Evolutionary conservation across 2,888 invertebrate genomes (phyloP).

Genomic region (Caenorhabditis panamensis): DNA sequence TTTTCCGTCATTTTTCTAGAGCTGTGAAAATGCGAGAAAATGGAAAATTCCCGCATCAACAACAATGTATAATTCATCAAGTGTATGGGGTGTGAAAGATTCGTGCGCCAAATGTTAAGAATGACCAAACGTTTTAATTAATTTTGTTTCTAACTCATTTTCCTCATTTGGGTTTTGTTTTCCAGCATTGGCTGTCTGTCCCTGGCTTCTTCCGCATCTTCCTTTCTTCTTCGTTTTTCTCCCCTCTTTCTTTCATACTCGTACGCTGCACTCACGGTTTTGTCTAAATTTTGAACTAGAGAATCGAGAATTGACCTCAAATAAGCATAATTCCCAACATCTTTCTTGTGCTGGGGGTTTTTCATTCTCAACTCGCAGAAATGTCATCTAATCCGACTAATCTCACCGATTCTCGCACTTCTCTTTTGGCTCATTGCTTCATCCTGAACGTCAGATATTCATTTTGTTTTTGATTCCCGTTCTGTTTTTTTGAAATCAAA

Average conservation of each 20-base stretch:
- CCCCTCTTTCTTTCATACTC: background rate
- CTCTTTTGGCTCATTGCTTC: background rate
- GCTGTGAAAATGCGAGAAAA: background rate
- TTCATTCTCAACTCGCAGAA: slow-evolving; percentile 5
- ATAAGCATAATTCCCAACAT: background rate
- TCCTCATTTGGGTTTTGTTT: slow-evolving; percentile 16
- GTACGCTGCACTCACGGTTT: background rate
- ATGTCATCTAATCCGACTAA: slow-evolving; percentile 21
- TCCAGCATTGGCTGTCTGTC: background rate
- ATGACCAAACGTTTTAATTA: slow-evolving; percentile 20
- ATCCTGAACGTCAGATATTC: background rate
- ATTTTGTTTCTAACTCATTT: slow-evolving; percentile 6
- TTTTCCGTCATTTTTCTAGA: background rate
- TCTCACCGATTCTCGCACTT: slow-evolving; percentile 12
- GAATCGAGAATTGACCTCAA: no score
- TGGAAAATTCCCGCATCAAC: slow-evolving; percentile 28
- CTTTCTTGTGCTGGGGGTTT: no score
- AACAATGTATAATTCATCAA: slow-evolving; percentile 44
- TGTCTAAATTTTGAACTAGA: background rate
- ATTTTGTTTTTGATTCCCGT: no score
- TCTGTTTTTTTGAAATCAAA: no score
- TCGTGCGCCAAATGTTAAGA: slow-evolving; percentile 16
- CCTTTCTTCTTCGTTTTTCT: background rate
- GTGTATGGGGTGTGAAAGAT: slow-evolving; percentile 36
- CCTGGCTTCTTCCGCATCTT: background rate